These are phyloP conservation scores for Seriola aureovittata DNA, from an alignment of 2,113 vertebrate species.

Conservation along the genomic window DNA sequence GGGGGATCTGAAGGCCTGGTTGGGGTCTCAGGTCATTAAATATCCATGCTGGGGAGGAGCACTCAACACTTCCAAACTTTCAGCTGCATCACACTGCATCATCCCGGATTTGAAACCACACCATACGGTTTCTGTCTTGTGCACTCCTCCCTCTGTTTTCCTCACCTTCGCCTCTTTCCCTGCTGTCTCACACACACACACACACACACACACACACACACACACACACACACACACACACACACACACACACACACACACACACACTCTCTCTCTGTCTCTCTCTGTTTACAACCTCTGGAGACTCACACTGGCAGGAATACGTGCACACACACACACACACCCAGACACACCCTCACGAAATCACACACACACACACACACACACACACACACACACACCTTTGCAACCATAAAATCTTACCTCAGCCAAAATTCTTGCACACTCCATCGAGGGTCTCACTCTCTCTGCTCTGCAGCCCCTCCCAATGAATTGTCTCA, in stretches of 20 bases:
- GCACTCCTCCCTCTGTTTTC: constrained; percentile 47
- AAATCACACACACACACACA: background rate
- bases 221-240: background rate
- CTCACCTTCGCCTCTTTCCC: constrained; percentile 30
- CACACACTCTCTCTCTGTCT: too few relatives aligned
- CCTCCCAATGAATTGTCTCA: constrained; percentile 40
- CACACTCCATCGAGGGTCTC: constrained; percentile 23
- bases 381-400: constrained; percentile 13
- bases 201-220: background rate
- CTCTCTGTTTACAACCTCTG: constrained; percentile 45
- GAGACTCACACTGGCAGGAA: constrained; percentile 51
- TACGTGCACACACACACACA: background rate
- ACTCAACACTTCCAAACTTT: constrained; percentile 68
- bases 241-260: constrained; percentile 34
- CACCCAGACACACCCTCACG: background rate
- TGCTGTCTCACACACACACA: constrained; percentile 12
- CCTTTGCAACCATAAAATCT: constrained; percentile 40
- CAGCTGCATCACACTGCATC: constrained; percentile 55
- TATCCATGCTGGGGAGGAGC: constrained; percentile 77
- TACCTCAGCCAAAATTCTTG: constrained; percentile 48
- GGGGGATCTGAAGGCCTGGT: constrained; percentile 54
- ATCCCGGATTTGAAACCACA: constrained; percentile 42
- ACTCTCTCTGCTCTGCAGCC: constrained; percentile 10
- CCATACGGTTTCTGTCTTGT: constrained; percentile 30
- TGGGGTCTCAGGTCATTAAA: constrained; percentile 79